Evolutionary conservation across 2,113 vertebrate genomes (phyloP).

Genomic region (Lycaon pictus): DNA sequence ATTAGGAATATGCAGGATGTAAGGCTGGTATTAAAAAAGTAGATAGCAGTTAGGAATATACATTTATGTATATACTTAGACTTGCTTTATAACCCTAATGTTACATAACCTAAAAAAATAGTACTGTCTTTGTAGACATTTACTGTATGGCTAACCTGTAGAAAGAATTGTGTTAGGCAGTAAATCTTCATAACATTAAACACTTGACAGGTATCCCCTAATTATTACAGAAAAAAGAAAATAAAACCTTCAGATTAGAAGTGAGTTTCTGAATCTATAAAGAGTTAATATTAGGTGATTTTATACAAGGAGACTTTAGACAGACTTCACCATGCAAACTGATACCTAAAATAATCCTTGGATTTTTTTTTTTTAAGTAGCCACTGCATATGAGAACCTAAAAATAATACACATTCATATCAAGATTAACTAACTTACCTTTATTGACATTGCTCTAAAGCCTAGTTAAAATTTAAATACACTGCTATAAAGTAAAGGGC

Average conservation of each 20-base stretch:
- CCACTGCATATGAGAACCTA: not conserved
- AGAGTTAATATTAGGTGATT: not conserved
- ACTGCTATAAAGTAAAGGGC: not conserved
- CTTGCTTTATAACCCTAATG: not conserved
- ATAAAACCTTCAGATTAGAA: not conserved
- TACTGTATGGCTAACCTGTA: not conserved
- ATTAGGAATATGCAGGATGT: not conserved
- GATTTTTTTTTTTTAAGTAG: not conserved
- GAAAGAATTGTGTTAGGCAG: not conserved
- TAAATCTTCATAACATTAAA: conserved; percentile 5
- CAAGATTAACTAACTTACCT: not conserved
- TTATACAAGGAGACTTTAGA: not conserved
- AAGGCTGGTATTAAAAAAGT: not conserved
- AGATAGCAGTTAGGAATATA: not conserved
- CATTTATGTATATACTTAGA: not conserved
- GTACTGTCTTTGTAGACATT: not conserved
- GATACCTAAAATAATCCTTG: not conserved
- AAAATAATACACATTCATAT: not conserved
- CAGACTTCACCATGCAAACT: not conserved
- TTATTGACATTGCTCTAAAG: not conserved
- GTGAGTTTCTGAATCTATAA: not conserved
- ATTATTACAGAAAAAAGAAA: not conserved
- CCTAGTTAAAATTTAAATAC: conserved; percentile 64
- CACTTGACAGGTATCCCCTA: not conserved
- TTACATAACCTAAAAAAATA: not conserved